Percentiles rank a stretch among this genome's conserved stretches.
phyloP scores from a whole-genome alignment of 2,888 invertebrate genomes.

The Anorthoa munda region DNA sequence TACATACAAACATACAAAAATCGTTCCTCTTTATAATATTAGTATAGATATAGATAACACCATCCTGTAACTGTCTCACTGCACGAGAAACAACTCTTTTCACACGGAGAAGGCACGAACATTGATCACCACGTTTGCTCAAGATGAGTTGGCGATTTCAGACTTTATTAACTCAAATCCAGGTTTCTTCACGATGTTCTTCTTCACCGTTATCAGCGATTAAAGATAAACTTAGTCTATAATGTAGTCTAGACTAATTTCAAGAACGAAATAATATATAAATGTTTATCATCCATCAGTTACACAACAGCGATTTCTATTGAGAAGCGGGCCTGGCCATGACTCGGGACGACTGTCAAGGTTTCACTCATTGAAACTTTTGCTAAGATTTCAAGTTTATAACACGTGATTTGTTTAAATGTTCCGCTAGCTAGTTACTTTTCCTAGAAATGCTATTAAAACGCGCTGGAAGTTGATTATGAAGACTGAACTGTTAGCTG shows the following conservation, averaged over 20 bases:
- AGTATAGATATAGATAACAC: no score
- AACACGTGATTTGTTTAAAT: slow-evolving; percentile 61
- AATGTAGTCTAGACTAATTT: slow-evolving; percentile 55
- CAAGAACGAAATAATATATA: slow-evolving; percentile 51
- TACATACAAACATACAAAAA: no score
- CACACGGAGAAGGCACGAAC: no score
- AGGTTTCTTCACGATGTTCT: no score
- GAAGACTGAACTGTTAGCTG: slow-evolving; percentile 17
- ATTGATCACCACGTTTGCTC: no score
- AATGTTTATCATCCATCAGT: slow-evolving; percentile 64
- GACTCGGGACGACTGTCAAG: slow-evolving; percentile 64
- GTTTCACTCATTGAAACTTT: slow-evolving; percentile 68
- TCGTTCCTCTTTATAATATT: no score
- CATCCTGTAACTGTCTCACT: no score
- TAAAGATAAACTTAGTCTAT: slow-evolving; percentile 2
- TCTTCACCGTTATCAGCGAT: no score
- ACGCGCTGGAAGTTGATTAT: slow-evolving; percentile 12
- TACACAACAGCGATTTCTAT: slow-evolving; percentile 66
- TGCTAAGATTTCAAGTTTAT: slow-evolving; percentile 61
- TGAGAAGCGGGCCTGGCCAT: slow-evolving; percentile 58
- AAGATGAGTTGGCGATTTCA: no score
- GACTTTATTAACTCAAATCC: no score
- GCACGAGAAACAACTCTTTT: no score
- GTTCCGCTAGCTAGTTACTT: slow-evolving; percentile 30
- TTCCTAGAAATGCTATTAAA: slow-evolving; percentile 24